These are phyloP conservation scores for Pentamera pediparva DNA, from an alignment of 53 echinoderm and acorn worm species.

Conservation along the genomic window DNA sequence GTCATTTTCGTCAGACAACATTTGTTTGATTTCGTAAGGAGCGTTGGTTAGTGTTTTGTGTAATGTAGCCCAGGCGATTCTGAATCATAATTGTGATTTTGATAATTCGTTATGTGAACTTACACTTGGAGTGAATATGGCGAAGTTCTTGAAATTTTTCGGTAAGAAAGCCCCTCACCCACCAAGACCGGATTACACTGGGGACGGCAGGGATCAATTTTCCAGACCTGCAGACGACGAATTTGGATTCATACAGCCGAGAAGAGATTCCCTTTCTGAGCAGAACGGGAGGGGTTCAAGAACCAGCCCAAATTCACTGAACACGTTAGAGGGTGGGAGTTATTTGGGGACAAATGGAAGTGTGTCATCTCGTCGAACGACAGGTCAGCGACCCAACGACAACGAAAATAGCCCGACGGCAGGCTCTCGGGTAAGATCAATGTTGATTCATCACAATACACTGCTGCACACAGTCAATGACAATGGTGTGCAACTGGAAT, in stretches of 20 bases:
- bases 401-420: neutral
- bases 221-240: slow-evolving; percentile 53
- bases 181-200: slow-evolving; percentile 67
- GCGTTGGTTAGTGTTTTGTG: too few relatives aligned
- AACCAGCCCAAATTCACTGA: neutral
- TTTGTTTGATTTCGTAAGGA: too few relatives aligned
- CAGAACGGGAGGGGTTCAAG: slow-evolving; percentile 28
- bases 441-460: too few relatives aligned
- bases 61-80: too few relatives aligned
- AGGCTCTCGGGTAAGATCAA: slow-evolving; percentile 18
- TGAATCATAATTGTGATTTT: too few relatives aligned
- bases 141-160: slow-evolving; percentile 66
- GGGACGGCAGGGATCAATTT: slow-evolving; percentile 30
- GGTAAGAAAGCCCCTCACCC: slow-evolving; percentile 70
- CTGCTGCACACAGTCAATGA: too few relatives aligned
- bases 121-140: slow-evolving; percentile 15
- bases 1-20: too few relatives aligned
- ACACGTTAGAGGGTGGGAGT: slow-evolving; percentile 7
- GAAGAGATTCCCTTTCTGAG: slow-evolving; percentile 3
- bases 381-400: slow-evolving; percentile 9
- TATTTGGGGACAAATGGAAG: slow-evolving; percentile 17
- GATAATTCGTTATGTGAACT: neutral
- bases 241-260: slow-evolving; percentile 31
- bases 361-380: slow-evolving; percentile 3
- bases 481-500: too few relatives aligned